Evolutionary conservation across 1,140 invertebrate species (phyloP).

Genomic region (Littorina saxatilis): DNA sequence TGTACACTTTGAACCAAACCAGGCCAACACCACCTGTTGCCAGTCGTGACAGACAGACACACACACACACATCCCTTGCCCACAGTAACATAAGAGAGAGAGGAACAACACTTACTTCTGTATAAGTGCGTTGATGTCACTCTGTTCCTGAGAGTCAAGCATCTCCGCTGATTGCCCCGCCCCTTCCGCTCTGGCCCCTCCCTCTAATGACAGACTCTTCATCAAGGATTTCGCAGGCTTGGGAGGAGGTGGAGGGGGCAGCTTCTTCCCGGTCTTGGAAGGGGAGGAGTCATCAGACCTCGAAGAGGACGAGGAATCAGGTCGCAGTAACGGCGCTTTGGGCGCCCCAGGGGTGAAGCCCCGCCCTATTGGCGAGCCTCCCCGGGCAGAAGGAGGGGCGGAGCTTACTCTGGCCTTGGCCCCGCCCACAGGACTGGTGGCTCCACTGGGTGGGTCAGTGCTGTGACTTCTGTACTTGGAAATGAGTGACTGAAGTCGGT

Average conservation of each 20-base stretch:
- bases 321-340: slow-evolving; percentile 25
- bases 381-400: slow-evolving; percentile 12
- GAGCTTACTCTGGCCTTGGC: slow-evolving; percentile 26
- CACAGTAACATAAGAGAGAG: slow-evolving; percentile 20
- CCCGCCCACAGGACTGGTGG: not conserved
- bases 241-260: slow-evolving; percentile 36
- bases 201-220: slow-evolving; percentile 7
- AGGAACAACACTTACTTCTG: slow-evolving; percentile 57
- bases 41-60: not conserved
- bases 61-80: not conserved
- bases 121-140: slow-evolving; percentile 58
- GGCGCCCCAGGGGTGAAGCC: slow-evolving; percentile 14
- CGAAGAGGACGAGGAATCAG: not conserved
- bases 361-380: not conserved
- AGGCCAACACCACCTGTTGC: not conserved
- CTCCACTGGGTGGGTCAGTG: not conserved
- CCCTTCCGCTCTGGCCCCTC: not conserved
- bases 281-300: not conserved
- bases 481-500: slow-evolving; percentile 63
- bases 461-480: slow-evolving; percentile 67
- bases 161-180: slow-evolving; percentile 4
- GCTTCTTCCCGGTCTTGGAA: slow-evolving; percentile 31
- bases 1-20: not conserved
- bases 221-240: slow-evolving; percentile 38
- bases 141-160: slow-evolving; percentile 55